Evolutionary conservation across 2,888 invertebrate genomes (phyloP).

Genomic region (Melinaea marsaeus): DNA sequence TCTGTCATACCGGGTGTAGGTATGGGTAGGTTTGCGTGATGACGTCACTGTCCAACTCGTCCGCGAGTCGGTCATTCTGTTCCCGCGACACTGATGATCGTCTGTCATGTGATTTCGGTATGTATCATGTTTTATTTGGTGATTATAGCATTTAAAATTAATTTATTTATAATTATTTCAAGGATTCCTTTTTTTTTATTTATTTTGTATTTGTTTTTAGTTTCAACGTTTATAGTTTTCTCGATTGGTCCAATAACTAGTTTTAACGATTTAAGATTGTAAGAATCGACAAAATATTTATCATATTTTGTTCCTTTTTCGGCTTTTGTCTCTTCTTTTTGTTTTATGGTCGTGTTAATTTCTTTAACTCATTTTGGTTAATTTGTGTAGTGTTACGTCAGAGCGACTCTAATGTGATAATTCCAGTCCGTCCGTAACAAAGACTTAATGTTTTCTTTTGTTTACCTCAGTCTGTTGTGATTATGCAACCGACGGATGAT

Average conservation of each 20-base stretch:
- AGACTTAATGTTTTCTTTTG: conserved; percentile 35
- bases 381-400: conserved; percentile 25
- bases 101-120: conserved; percentile 1
- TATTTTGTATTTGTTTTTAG: too few relatives aligned
- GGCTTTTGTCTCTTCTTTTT: background rate
- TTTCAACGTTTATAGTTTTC: too few relatives aligned
- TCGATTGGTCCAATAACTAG: too few relatives aligned
- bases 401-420: conserved; percentile 54
- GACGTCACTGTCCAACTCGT: conserved; percentile 29
- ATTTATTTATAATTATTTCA: too few relatives aligned
- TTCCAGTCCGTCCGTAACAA: conserved; percentile 52
- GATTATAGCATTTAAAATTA: background rate
- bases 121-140: conserved; percentile 4
- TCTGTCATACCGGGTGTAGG: conserved; percentile 12
- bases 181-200: too few relatives aligned
- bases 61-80: conserved; percentile 16
- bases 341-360: background rate
- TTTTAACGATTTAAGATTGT: too few relatives aligned
- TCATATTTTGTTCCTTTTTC: background rate
- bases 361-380: background rate
- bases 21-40: conserved; percentile 10
- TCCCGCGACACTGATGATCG: background rate
- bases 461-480: conserved; percentile 28
- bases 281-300: too few relatives aligned
- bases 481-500: conserved; percentile 1